These are phyloP conservation scores for Heliopora coerulea DNA, from an alignment of 92 coral and sea anemone species.

Conservation along the genomic window DNA sequence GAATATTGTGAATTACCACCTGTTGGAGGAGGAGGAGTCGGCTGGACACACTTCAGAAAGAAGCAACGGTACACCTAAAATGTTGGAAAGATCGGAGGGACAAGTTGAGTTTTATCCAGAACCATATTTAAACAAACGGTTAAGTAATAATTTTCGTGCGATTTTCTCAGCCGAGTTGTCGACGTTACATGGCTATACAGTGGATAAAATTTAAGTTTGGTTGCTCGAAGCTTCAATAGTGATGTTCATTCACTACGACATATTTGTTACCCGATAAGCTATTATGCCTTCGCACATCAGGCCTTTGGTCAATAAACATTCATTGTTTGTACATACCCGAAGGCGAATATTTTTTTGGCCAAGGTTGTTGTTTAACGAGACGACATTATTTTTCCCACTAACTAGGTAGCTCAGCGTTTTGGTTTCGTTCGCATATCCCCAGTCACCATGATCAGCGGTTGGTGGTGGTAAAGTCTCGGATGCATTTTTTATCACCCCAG, in stretches of 20 bases:
- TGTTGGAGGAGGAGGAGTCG: slow-evolving; percentile 80
- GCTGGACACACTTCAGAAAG: slow-evolving; percentile 67
- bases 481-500: slow-evolving; percentile 56
- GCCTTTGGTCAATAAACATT: too few relatives aligned
- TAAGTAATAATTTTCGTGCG: background rate
- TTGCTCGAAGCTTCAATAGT: too few relatives aligned
- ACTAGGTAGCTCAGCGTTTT: slow-evolving; percentile 71
- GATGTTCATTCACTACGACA: too few relatives aligned
- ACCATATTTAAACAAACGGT: background rate
- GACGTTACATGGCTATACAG: too few relatives aligned
- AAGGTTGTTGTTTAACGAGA: slow-evolving; percentile 33
- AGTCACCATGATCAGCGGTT: slow-evolving; percentile 70
- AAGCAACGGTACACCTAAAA: slow-evolving; percentile 72
- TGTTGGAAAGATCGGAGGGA: background rate
- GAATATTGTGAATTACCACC: slow-evolving; percentile 57
- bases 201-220: too few relatives aligned
- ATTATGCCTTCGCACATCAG: too few relatives aligned
- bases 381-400: slow-evolving; percentile 51
- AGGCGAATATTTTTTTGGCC: slow-evolving; percentile 30
- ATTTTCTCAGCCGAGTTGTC: too few relatives aligned
- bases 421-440: slow-evolving; percentile 63
- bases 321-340: slow-evolving; percentile 40
- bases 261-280: too few relatives aligned
- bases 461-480: slow-evolving; percentile 62
- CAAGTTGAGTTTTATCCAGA: background rate